Percentiles rank a stretch among this genome's conserved stretches.
Conservation (phyloP, 2,113 vertebrate species). For the Ceyx cyanopectus region DNA sequence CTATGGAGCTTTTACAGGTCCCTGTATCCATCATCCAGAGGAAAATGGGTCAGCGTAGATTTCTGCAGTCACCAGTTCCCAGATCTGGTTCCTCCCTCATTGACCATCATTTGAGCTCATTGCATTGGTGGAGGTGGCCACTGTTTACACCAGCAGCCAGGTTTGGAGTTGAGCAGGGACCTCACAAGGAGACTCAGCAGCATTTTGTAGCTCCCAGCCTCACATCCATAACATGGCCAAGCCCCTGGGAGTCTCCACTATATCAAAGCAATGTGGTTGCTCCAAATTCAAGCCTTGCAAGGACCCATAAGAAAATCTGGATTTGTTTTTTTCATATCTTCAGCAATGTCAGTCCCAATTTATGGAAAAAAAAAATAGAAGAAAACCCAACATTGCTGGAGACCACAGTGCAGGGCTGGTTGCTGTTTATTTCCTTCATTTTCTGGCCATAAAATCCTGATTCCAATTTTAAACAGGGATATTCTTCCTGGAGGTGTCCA, state of each 20-base stretch:
- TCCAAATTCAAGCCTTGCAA: not conserved
- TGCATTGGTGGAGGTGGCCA: not conserved
- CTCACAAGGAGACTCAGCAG: not conserved
- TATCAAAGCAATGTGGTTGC: accelerated
- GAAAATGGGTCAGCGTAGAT: slow-evolving; percentile 70
- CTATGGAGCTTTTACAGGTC: slow-evolving; percentile 54
- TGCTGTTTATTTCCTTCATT: not conserved
- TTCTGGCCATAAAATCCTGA: not conserved
- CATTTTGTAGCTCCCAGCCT: not conserved
- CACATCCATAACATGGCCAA: not conserved
- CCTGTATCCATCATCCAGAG: slow-evolving; percentile 36
- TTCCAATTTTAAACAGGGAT: not conserved
- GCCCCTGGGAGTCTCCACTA: not conserved
- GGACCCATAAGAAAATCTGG: not conserved
- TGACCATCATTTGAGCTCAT: accelerated
- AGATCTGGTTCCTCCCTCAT: not conserved
- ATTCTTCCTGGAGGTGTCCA: not conserved
- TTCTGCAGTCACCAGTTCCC: not conserved
- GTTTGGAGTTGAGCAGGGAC: not conserved
- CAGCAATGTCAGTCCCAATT: accelerated
- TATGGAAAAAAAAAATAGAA: not conserved
- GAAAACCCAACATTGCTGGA: not conserved
- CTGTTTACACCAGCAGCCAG: not conserved
- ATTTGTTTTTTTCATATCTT: not conserved
- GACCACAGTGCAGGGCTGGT: not conserved